Evolutionary conservation across 2,888 invertebrate species (phyloP).

Genomic region (Limenitis camilla): DNA sequence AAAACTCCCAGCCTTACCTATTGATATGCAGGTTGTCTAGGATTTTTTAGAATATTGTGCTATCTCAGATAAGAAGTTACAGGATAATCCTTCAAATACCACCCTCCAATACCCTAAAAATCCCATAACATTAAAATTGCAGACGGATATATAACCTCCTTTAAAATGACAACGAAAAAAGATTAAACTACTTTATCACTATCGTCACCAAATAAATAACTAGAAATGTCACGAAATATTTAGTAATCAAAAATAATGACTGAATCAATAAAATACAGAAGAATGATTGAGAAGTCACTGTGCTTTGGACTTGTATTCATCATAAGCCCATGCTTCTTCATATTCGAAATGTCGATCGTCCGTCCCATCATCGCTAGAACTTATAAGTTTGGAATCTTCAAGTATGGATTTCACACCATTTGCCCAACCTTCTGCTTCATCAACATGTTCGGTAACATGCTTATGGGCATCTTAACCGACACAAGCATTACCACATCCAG

Average conservation of each 20-base stretch:
- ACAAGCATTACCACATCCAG: slow-evolving; percentile 31
- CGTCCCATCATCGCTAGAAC: slow-evolving; percentile 34
- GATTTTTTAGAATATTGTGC: no score
- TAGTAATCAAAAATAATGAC: slow-evolving; percentile 1
- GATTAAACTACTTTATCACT: background rate
- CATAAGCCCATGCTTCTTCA: slow-evolving; percentile 41
- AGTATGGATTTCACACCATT: slow-evolving; percentile 36
- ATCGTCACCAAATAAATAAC: background rate
- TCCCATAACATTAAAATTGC: no score
- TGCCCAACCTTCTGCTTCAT: slow-evolving; percentile 40
- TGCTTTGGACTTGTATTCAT: slow-evolving; percentile 35
- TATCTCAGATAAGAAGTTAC: no score
- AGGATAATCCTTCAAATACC: no score
- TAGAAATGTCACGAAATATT: background rate
- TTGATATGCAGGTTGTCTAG: no score
- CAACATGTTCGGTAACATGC: slow-evolving; percentile 51
- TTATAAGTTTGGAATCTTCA: slow-evolving; percentile 31
- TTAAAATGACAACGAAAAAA: no score
- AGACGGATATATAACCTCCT: no score
- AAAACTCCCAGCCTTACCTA: no score
- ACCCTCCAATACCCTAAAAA: no score
- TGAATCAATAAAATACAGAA: slow-evolving; percentile 1
- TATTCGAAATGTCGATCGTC: slow-evolving; percentile 44
- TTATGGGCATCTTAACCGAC: slow-evolving; percentile 39
- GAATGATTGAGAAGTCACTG: slow-evolving; percentile 26